These are phyloP conservation scores for Adelphocoris suturalis DNA, from an alignment of 2,888 invertebrate genomes.

Conservation along the genomic window DNA sequence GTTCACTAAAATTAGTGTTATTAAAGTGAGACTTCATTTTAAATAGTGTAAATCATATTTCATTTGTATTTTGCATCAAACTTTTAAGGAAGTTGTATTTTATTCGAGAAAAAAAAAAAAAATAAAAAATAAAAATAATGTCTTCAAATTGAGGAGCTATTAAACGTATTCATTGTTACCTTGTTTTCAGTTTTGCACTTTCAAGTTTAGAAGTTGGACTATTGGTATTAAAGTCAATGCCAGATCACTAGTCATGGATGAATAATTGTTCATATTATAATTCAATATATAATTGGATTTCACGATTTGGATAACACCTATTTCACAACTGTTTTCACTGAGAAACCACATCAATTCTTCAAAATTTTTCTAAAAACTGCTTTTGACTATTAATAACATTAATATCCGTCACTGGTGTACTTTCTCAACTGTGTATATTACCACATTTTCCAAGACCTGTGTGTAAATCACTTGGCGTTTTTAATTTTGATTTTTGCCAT, in stretches of 20 bases:
- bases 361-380: neutral
- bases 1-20: too few relatives aligned
- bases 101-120: too few relatives aligned
- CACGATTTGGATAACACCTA: neutral
- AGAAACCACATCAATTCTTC: neutral
- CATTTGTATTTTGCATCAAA: too few relatives aligned
- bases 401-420: neutral
- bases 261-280: neutral
- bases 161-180: too few relatives aligned
- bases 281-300: neutral
- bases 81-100: too few relatives aligned
- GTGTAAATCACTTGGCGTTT: neutral
- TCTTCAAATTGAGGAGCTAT: too few relatives aligned
- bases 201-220: too few relatives aligned
- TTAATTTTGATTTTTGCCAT: neutral
- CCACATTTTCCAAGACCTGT: neutral
- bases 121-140: too few relatives aligned
- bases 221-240: too few relatives aligned
- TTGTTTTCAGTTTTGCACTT: too few relatives aligned
- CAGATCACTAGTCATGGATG: neutral
- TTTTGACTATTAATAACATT: neutral
- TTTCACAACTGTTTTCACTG: neutral
- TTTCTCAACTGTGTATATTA: neutral
- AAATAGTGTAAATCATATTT: neutral
- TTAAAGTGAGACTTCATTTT: neutral